Evolutionary conservation across 2,797 vertebrate genomes (phyloP), one percentile per base, ranked within the genome.

Genomic region (Dendrocincla fuliginosa): DNA sequence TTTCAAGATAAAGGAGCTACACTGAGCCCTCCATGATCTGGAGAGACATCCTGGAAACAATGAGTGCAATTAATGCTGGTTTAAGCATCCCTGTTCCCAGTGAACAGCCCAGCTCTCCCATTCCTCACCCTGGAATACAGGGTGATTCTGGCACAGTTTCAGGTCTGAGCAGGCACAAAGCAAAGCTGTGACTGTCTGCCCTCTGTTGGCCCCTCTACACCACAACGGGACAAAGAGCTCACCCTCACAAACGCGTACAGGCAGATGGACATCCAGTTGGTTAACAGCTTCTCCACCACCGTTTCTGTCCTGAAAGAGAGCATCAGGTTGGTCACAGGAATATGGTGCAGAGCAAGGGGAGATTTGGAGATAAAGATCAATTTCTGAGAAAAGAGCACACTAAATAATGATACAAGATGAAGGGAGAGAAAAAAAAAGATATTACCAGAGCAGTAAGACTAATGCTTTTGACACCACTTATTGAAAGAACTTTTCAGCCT

Each of bases 181-280:
- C 47, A 76, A 71, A 81, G 33, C 35, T 79, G 37, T 47, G 27
- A 37, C 69, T 32, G 5, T 37, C 42, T 78, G 47, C 35, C 50
- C 47, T 87, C 57, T 84, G 88, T 61, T 37, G 37, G 46, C 52
- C 77, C 41, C 77, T 79, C 75, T 30, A 57, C 10, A 76, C 30
- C 14, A 37, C 49, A 64, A 65, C 6, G 1, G 12, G 61, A 90
- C 35, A 55, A 78, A 70, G 27, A 80, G 32, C 79, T 87, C 97
- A 99, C 99, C 98, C 99, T 98, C 88, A 99, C 98, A 44, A 99
- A 99, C 0, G 99, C 96, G 1, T 99, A 99, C 27, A 99, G 98
- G 90, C 99, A 99, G 98, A 99, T 99, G 92, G 99, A 99, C 99
- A 99, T 99, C 99, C 99, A 99, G 97, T 99, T 99, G 87, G 99